These are phyloP conservation scores for Chlorocebus sabaeus DNA, from an alignment of 2,113 vertebrate genomes.

Conservation along the genomic window DNA sequence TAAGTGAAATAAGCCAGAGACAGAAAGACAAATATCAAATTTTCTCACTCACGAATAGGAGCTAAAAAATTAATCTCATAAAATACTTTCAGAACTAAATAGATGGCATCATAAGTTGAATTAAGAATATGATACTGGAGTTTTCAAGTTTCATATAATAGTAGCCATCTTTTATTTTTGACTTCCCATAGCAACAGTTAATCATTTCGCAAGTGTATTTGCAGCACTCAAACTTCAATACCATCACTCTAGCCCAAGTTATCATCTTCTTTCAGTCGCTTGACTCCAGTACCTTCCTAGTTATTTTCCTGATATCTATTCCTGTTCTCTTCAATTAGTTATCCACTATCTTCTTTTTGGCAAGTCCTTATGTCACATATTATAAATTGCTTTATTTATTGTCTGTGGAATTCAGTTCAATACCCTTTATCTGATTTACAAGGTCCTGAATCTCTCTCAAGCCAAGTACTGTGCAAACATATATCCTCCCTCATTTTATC, in stretches of 20 bases:
- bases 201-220: not conserved
- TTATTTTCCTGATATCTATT: not conserved
- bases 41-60: not conserved
- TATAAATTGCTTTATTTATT: not conserved
- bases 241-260: not conserved
- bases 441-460: not conserved
- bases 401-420: not conserved
- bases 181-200: not conserved
- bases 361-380: not conserved
- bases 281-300: not conserved
- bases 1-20: not conserved
- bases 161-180: not conserved
- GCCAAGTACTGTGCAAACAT: rapidly evolving
- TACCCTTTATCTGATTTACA: not conserved
- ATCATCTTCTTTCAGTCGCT: not conserved
- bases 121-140: not conserved
- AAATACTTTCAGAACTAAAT: not conserved
- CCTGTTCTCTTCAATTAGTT: not conserved
- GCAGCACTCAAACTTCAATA: not conserved
- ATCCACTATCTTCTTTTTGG: not conserved
- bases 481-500: not conserved
- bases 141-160: not conserved
- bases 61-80: not conserved
- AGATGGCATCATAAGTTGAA: not conserved
- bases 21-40: not conserved